Evolutionary conservation across 2,113 vertebrate species (phyloP).

Genomic region (Phrynosoma platyrhinos): DNA sequence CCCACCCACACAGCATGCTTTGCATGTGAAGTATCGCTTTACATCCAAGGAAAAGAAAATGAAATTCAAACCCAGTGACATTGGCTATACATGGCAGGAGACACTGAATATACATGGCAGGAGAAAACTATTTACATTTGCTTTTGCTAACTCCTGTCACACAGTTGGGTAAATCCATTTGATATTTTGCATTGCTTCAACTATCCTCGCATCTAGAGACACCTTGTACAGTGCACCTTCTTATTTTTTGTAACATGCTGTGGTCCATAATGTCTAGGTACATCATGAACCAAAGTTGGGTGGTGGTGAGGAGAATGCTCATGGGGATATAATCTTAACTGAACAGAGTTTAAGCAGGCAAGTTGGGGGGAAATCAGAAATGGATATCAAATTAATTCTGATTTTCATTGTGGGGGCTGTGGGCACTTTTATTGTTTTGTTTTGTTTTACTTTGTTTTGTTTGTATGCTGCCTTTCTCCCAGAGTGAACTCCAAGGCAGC

Average conservation of each 20-base stretch:
- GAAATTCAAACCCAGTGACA: conserved; percentile 27
- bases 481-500: too few species aligned
- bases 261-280: neutral
- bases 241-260: neutral
- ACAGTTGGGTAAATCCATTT: neutral
- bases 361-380: too few species aligned
- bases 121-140: neutral
- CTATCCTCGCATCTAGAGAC: neutral
- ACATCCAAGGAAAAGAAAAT: neutral
- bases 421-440: too few species aligned
- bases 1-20: neutral
- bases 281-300: neutral
- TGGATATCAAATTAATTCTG: too few species aligned
- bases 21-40: neutral
- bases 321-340: neutral
- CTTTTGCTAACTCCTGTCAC: conserved; percentile 14
- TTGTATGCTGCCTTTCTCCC: too few species aligned
- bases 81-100: neutral
- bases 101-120: conserved; percentile 11
- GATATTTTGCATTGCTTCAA: neutral
- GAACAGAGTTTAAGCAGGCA: neutral
- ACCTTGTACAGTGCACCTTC: neutral
- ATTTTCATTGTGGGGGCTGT: too few species aligned
- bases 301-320: neutral
- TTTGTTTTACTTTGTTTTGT: too few species aligned